Percentiles rank a stretch among this genome's conserved stretches.
Conservation (phyloP, 2,888 invertebrate species). For the Ichneumoninae sp. region DNA sequence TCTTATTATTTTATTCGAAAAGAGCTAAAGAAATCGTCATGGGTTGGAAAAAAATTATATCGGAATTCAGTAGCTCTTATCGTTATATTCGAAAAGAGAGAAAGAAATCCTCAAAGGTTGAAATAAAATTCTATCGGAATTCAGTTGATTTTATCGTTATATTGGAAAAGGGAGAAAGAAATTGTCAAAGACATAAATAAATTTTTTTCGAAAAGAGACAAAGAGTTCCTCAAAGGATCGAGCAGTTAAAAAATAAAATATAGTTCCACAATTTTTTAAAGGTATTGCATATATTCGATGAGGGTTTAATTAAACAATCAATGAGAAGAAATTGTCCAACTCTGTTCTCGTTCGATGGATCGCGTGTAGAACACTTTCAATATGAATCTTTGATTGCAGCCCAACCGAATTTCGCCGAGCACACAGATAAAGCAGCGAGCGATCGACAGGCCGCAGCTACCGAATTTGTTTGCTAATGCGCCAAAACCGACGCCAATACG, state of each 20-base stretch:
- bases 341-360: neutral
- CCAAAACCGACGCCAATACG: slow-evolving; percentile 74
- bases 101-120: too few relatives aligned
- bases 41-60: neutral
- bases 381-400: slow-evolving; percentile 67
- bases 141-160: too few relatives aligned
- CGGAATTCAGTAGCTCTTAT: neutral
- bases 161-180: too few relatives aligned
- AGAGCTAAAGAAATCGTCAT: too few relatives aligned
- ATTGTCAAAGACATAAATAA: too few relatives aligned
- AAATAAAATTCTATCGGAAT: too few relatives aligned
- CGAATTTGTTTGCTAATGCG: slow-evolving; percentile 80
- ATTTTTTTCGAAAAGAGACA: too few relatives aligned
- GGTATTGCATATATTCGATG: neutral
- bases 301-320: neutral
- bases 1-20: too few relatives aligned
- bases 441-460: slow-evolving; percentile 78
- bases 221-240: neutral
- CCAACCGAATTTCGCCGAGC: slow-evolving; percentile 80
- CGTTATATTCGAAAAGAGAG: neutral
- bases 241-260: neutral
- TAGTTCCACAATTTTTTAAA: neutral
- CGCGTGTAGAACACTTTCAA: neutral
- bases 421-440: slow-evolving; percentile 77
- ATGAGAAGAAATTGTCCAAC: neutral